These are phyloP conservation scores for Drepana arcuata DNA, from an alignment of 1,140 invertebrate species.

Conservation along the genomic window DNA sequence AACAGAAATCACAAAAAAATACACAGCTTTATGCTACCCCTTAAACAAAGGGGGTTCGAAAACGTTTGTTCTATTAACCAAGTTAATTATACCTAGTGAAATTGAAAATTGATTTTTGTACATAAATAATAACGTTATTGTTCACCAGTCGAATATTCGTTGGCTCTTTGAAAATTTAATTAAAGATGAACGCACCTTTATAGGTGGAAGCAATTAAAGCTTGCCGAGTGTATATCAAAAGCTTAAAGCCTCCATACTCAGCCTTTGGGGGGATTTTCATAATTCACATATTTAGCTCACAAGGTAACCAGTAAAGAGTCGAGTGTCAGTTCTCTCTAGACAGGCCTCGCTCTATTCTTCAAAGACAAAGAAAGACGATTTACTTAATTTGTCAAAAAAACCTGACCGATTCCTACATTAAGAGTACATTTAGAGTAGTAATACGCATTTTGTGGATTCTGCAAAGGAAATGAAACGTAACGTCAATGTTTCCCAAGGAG, in stretches of 20 bases:
- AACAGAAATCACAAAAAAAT: no score
- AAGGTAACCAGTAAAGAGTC: neutral
- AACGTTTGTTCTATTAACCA: slow-evolving; percentile 3
- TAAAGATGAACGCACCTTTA: slow-evolving; percentile 19
- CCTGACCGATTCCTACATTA: neutral
- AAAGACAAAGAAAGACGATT: no score
- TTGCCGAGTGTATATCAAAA: slow-evolving; percentile 10
- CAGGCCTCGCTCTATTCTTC: no score
- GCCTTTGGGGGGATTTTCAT: neutral
- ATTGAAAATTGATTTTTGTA: slow-evolving; percentile 9
- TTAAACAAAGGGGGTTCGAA: no score
- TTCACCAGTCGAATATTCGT: slow-evolving; percentile 5
- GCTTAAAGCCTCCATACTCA: neutral
- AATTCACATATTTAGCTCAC: no score
- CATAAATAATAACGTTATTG: slow-evolving; percentile 13
- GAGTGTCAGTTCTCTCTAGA: neutral
- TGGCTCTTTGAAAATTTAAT: slow-evolving; percentile 32
- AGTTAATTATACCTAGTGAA: slow-evolving; percentile 9
- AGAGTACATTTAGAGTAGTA: neutral
- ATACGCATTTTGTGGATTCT: neutral
- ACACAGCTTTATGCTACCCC: no score
- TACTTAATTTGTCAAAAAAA: slow-evolving; percentile 1
- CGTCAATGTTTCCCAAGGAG: slow-evolving; percentile 4
- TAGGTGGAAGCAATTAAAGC: slow-evolving; percentile 16
- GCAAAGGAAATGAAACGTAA: neutral